These are phyloP conservation scores for Epizoanthus illoricatus DNA, from an alignment of 92 coral and sea anemone genomes.

Conservation along the genomic window DNA sequence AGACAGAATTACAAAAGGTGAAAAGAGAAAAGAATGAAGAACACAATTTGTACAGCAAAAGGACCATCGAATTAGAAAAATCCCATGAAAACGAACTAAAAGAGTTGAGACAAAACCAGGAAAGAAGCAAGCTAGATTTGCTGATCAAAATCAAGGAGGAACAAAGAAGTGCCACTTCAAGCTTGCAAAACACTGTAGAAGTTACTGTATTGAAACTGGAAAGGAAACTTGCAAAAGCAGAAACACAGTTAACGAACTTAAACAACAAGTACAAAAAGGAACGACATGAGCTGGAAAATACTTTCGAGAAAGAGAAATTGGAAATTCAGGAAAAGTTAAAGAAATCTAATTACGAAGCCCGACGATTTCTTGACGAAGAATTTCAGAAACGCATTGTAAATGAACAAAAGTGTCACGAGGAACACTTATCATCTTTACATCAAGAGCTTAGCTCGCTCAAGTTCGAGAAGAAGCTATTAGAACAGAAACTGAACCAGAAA, in stretches of 20 bases:
- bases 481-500: neutral
- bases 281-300: neutral
- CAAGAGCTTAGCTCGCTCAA: slow-evolving; percentile 6
- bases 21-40: neutral
- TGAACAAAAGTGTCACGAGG: neutral
- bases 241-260: slow-evolving; percentile 8
- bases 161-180: neutral
- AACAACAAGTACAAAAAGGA: neutral
- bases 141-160: slow-evolving; percentile 5
- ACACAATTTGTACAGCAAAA: neutral
- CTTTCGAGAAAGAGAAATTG: slow-evolving; percentile 3
- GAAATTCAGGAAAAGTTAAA: neutral
- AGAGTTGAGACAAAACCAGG: neutral
- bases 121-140: neutral
- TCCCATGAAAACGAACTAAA: slow-evolving; percentile 6
- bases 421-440: neutral
- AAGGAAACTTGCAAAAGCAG: slow-evolving; percentile 2
- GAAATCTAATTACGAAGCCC: neutral
- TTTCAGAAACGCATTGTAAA: neutral
- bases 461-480: slow-evolving; percentile 2
- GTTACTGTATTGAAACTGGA: neutral
- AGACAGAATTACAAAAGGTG: slow-evolving; percentile 6
- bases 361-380: neutral
- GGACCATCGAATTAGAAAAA: neutral
- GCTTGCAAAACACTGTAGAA: neutral